Percentiles rank a stretch among this genome's conserved stretches.
These are phyloP conservation scores for Drosophila neotestacea DNA, from an alignment of 2,888 invertebrate genomes.

Conservation along the genomic window DNA sequence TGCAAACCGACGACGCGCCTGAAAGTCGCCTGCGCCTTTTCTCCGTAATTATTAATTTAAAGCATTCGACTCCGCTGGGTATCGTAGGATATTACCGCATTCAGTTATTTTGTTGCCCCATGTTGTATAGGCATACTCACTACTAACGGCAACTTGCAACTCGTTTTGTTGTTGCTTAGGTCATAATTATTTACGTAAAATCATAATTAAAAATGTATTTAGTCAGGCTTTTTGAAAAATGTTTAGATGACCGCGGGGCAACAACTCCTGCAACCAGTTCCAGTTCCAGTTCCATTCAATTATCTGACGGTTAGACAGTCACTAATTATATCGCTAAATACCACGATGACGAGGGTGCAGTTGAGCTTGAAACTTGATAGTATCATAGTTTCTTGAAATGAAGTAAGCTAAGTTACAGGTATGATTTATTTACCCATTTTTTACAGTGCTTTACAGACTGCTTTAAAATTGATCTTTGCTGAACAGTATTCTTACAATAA, in stretches of 20 bases:
- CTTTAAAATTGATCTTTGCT: background rate
- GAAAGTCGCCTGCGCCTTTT: conserved; percentile 67
- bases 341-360: conserved; percentile 23
- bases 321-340: conserved; percentile 27
- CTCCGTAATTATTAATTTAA: conserved; percentile 79
- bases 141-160: conserved; percentile 19
- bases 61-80: conserved; percentile 75
- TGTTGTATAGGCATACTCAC: conserved; percentile 27
- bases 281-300: conserved; percentile 8
- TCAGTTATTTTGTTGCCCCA: conserved; percentile 21
- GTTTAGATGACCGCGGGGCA: conserved; percentile 33
- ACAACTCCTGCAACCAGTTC: conserved; percentile 11
- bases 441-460: background rate
- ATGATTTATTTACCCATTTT: background rate
- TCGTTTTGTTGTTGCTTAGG: conserved; percentile 65
- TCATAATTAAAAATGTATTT: conserved; percentile 83
- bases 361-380: conserved; percentile 7
- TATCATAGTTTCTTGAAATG: background rate
- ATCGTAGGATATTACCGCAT: conserved; percentile 65
- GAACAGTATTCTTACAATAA: no score
- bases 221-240: conserved; percentile 70
- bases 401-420: background rate
- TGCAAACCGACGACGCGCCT: conserved; percentile 62
- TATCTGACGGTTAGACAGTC: background rate
- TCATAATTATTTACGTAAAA: conserved; percentile 78